These are phyloP conservation scores for Galeopterus variegatus DNA, from an alignment of 2,113 vertebrate species.

Conservation along the genomic window DNA sequence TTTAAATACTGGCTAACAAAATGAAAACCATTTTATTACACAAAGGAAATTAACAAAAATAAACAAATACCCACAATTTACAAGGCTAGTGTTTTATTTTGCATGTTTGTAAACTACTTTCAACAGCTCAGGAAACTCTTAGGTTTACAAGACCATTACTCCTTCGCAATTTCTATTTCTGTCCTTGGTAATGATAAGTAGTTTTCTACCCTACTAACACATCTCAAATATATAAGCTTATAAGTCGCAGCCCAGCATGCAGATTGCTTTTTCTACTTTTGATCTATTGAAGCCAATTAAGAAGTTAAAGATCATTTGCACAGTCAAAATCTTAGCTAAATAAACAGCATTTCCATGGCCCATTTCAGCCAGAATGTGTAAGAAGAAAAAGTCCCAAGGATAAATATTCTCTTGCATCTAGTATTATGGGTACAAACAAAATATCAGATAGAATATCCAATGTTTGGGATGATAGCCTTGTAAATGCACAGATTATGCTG, in stretches of 20 bases:
- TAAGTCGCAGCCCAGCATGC: conserved; percentile 69
- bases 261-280: conserved; percentile 75
- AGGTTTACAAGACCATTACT: conserved; percentile 65
- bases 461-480: conserved; percentile 23
- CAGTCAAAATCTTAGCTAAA: conserved; percentile 79
- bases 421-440: conserved; percentile 58
- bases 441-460: conserved; percentile 25
- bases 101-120: conserved; percentile 36
- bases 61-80: conserved; percentile 69
- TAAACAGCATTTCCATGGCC: conserved; percentile 75
- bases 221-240: conserved; percentile 63
- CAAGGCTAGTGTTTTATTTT: conserved; percentile 61
- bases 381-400: conserved; percentile 65
- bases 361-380: conserved; percentile 68
- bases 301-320: conserved; percentile 78
- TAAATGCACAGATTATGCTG: background rate
- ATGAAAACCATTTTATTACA: conserved; percentile 79
- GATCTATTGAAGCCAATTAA: conserved; percentile 78
- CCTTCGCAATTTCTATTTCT: conserved; percentile 64
- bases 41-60: conserved; percentile 79
- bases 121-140: conserved; percentile 56
- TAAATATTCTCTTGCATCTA: conserved; percentile 62
- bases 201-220: conserved; percentile 64
- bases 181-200: conserved; percentile 66
- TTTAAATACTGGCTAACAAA: conserved; percentile 81